Percentiles rank a stretch among this genome's conserved stretches.
Conservation (phyloP, 2,797 vertebrate genomes). For the Sebastes diploproa region DNA sequence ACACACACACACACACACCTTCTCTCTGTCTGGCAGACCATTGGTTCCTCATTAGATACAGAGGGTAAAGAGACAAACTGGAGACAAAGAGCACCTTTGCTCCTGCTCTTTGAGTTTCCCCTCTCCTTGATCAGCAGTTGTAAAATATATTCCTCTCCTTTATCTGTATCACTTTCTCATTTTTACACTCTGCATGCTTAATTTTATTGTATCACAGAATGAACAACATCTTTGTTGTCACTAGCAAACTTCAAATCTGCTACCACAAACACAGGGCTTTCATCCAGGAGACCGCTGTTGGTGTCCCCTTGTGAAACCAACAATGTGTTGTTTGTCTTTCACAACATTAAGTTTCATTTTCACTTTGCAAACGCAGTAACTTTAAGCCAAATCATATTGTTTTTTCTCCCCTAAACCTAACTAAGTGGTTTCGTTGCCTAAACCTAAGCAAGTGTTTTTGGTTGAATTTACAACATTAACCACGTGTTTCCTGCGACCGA, state of each 20-base stretch:
- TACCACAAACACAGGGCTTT: background rate
- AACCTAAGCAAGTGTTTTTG: background rate
- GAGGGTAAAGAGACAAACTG: conserved; percentile 77
- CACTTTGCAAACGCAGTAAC: background rate
- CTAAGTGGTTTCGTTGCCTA: background rate
- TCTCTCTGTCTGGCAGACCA: conserved; percentile 79
- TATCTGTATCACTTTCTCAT: conserved; percentile 39
- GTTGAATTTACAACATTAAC: background rate
- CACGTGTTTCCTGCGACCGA: too few species aligned
- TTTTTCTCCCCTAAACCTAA: background rate
- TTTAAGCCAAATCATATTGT: background rate
- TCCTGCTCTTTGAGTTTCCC: conserved; percentile 80
- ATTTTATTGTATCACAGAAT: conserved; percentile 1
- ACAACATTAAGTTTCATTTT: background rate
- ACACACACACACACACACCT: conserved; percentile 40
- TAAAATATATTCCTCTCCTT: conserved; percentile 56
- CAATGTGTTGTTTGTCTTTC: background rate
- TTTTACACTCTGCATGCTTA: conserved; percentile 1
- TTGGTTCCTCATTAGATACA: conserved; percentile 82
- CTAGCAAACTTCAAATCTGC: background rate
- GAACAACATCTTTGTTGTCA: background rate
- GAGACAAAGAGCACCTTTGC: conserved; percentile 81
- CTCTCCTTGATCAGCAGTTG: conserved; percentile 53
- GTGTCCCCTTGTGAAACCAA: background rate
- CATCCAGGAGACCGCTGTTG: background rate